These are phyloP conservation scores for Philhelius pedissequus DNA, from an alignment of 2,888 invertebrate genomes.

Conservation along the genomic window DNA sequence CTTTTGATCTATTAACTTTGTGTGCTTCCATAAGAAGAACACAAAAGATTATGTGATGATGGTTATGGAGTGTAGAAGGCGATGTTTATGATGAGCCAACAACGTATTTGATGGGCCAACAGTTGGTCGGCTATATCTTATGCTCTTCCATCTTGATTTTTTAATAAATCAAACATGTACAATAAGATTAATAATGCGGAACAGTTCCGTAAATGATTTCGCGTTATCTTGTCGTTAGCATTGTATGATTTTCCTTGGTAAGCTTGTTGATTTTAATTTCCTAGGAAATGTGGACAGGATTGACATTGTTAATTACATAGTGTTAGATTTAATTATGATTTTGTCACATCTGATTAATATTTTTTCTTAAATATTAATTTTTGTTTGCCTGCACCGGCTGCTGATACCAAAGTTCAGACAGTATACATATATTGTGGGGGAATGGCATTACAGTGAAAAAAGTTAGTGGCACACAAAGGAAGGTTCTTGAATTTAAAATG, in stretches of 20 bases:
- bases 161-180: background rate
- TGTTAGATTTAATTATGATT: background rate
- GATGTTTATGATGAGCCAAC: background rate
- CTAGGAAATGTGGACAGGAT: background rate
- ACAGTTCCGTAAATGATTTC: background rate
- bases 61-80: background rate
- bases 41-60: background rate
- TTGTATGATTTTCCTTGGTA: background rate
- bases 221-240: background rate
- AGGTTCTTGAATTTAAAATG: too few species aligned
- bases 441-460: too few species aligned
- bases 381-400: too few species aligned
- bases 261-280: background rate
- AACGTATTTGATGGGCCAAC: background rate
- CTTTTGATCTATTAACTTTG: conserved; percentile 1
- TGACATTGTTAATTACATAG: background rate
- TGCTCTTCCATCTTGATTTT: background rate
- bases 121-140: background rate
- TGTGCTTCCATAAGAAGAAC: background rate
- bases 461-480: too few species aligned
- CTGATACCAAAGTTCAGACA: too few species aligned
- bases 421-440: too few species aligned
- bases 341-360: background rate
- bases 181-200: background rate
- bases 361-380: background rate